Base-by-base conservation (phyloP, 2,888 invertebrate species). In the Coenonympha arcania region DNA sequence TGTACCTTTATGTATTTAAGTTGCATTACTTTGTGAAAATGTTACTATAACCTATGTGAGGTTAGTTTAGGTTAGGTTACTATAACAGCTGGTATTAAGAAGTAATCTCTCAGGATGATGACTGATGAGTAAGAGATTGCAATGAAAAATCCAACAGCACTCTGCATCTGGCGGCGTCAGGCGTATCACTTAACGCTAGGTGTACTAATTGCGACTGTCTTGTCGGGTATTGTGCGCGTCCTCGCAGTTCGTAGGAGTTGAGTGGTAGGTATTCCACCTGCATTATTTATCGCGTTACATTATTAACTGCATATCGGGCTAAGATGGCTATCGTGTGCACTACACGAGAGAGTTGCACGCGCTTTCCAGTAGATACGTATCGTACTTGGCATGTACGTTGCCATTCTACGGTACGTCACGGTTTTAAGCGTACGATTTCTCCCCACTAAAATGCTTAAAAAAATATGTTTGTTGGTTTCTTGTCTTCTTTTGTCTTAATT, bases 201-300 rank as follows among this genome's bases (percentile, higher is more conserved):
- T 11, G n/a, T n/a, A 1, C 3, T 5, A 28, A 1, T 1, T 6
- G 13, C 43, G 34, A 37, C 18, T 18, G 37, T 37, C 20, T 19
- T 19, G 31, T 30, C 50, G 34, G 31, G 11, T 15, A 6, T 28
- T 47, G 52, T 55, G 47, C 44, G 47, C 33, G 26, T 42, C 33
- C 44, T 48, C 40, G 22, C 24, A 31, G 16, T 47, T 56, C 46
- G 55, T 59, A 64, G 64, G 58, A 64, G 65, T 62, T 68, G 76
- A 75, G 71, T 68, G 72, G 73, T 71, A 69, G 72, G 73, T 71
- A 69, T 73, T 73, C 69, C 72, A 79, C 78, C 77, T 76, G 79
- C 73, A 77, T 78, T 81, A 80, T 82, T 81, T 84, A 84, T 82
- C 81, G 74, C 75, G 71, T 76, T 71, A 76, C 77, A 77, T 79